phyloP scores from a whole-genome alignment of 2,797 vertebrate species.

The Gallinago nigripennis region DNA sequence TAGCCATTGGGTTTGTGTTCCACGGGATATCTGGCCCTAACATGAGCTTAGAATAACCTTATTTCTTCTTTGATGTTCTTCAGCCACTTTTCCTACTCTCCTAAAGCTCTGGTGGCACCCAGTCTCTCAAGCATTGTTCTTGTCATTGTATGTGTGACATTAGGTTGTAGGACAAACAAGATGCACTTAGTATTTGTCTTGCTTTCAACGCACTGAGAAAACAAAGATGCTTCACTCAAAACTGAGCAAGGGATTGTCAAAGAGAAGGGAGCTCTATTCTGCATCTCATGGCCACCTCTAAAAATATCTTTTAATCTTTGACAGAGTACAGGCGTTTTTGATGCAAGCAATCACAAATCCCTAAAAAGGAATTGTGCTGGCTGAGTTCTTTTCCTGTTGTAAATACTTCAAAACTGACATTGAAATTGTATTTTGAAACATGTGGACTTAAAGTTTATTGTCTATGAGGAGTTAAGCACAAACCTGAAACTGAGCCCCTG shows the following conservation, averaged over 20 bases:
- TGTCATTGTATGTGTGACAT: too few relatives aligned
- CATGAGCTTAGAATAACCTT: background rate
- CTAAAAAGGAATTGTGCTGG: background rate
- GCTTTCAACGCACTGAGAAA: rapidly evolving
- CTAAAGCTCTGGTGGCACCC: background rate
- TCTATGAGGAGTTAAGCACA: rapidly evolving
- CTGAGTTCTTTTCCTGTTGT: background rate
- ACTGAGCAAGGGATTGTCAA: background rate
- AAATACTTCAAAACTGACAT: background rate
- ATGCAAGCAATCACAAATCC: background rate
- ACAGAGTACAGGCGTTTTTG: background rate
- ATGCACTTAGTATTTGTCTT: background rate
- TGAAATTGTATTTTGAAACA: background rate
- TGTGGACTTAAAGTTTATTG: background rate
- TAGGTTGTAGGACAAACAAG: too few relatives aligned
- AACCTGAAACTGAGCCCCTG: background rate
- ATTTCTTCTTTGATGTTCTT: background rate
- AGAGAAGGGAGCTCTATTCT: background rate
- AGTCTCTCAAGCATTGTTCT: rapidly evolving
- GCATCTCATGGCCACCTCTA: background rate
- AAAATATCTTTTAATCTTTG: rapidly evolving
- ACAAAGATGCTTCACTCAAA: background rate
- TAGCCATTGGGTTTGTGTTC: background rate
- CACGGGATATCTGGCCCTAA: rapidly evolving
- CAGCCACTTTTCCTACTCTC: background rate